Conservation (phyloP, 92 coral and sea anemone genomes). For the Zoanthus sociatus region DNA sequence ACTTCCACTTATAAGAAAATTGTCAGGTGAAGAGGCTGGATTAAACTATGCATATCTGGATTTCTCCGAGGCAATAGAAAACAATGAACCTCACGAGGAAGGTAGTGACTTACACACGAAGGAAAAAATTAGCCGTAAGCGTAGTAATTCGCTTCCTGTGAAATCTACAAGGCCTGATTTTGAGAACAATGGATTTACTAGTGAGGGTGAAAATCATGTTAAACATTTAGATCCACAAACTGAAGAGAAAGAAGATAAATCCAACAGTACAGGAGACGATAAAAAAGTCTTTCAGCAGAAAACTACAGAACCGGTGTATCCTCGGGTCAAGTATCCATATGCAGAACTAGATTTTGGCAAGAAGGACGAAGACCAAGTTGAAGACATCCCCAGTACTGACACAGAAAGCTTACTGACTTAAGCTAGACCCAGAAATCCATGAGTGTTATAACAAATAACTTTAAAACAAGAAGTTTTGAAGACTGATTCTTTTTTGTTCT, state of each 20-base stretch:
- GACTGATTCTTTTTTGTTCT: background rate
- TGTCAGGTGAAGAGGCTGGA: background rate
- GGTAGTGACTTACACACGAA: background rate
- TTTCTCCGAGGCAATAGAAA: conserved; percentile 2
- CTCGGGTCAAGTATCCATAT: conserved; percentile 34
- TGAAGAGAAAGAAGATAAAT: background rate
- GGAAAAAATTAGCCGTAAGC: conserved; percentile 14
- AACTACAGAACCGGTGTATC: background rate
- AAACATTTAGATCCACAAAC: background rate
- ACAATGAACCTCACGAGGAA: background rate
- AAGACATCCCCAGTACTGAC: background rate
- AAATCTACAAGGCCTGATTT: background rate
- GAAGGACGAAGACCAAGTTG: background rate
- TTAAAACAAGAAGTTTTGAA: background rate
- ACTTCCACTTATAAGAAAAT: conserved; percentile 16
- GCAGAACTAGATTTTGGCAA: conserved; percentile 38
- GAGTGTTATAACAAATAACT: background rate
- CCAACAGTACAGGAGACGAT: background rate
- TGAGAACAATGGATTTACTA: background rate
- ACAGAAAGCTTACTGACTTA: conserved; percentile 4
- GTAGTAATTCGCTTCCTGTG: conserved; percentile 31
- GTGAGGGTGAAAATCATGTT: background rate
- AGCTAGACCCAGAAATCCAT: background rate
- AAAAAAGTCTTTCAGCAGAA: background rate
- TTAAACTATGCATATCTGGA: conserved; percentile 38